Evolutionary conservation across 2,797 vertebrate species (phyloP).

Genomic region (Delichon dasypus): DNA sequence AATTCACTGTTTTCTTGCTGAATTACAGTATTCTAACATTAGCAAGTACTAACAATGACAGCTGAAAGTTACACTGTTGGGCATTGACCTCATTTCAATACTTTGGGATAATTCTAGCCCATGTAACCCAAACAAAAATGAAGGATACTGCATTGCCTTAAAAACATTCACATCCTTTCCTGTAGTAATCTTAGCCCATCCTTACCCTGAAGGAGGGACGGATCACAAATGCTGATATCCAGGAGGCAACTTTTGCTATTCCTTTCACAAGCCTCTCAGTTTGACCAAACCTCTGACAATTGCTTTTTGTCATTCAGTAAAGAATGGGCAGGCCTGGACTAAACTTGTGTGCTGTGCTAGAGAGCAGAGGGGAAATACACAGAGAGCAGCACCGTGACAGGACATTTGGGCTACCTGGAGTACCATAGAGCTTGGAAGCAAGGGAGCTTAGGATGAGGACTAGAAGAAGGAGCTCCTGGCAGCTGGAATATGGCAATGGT

Average conservation of each 20-base stretch:
- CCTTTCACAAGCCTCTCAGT: not conserved
- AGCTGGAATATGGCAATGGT: not conserved
- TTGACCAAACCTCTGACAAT: not conserved
- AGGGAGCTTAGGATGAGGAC: not conserved
- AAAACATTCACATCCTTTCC: not conserved
- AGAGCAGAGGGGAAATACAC: not conserved
- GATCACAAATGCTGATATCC: not conserved
- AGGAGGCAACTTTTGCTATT: not conserved
- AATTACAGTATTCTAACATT: not conserved
- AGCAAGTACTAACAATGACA: not conserved
- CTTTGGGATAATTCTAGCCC: not conserved
- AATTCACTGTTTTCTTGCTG: not conserved
- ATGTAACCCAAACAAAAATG: not conserved
- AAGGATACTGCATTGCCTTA: not conserved
- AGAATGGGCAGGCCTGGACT: not conserved
- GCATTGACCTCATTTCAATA: not conserved
- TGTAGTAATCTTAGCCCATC: not conserved
- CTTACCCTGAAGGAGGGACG: not conserved
- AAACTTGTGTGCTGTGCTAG: not conserved
- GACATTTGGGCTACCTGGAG: not conserved
- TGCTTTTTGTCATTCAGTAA: not conserved
- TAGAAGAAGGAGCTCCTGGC: not conserved
- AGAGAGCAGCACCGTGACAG: not conserved
- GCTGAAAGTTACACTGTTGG: not conserved
- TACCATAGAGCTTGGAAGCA: not conserved